phyloP scores from a whole-genome alignment of 2,888 invertebrate genomes.

The Amiota communis region DNA sequence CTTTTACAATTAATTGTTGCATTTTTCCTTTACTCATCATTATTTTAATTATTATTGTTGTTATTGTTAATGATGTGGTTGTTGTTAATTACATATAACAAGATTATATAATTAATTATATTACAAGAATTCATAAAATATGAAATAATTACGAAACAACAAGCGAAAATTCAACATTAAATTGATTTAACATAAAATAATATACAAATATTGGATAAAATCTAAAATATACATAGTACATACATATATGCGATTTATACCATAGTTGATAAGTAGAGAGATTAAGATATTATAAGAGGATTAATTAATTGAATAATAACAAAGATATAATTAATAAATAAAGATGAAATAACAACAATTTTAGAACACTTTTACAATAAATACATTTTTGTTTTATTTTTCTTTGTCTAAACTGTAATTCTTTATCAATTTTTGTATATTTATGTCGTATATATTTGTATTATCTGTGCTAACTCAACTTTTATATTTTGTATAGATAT shows the following conservation, averaged over 20 bases:
- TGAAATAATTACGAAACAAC: background rate
- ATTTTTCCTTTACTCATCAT: conserved; percentile 20
- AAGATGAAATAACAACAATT: too few relatives aligned
- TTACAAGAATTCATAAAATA: background rate
- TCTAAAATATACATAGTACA: too few relatives aligned
- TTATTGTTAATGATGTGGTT: background rate
- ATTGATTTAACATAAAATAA: background rate
- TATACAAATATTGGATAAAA: too few relatives aligned
- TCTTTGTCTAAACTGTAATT: background rate
- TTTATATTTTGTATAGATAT: background rate
- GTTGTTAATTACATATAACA: background rate
- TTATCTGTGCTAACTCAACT: background rate
- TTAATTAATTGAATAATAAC: too few relatives aligned
- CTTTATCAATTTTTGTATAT: background rate
- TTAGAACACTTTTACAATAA: background rate
- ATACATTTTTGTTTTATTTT: background rate
- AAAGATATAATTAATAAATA: too few relatives aligned
- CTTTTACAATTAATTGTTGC: conserved; percentile 26
- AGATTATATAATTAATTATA: background rate
- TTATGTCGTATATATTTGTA: background rate
- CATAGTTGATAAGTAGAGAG: too few relatives aligned
- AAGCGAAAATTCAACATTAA: conserved; percentile 4
- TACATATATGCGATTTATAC: too few relatives aligned
- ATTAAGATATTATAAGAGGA: too few relatives aligned
- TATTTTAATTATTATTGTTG: conserved; percentile 15